Percentiles rank a stretch among this genome's conserved stretches.
Evolutionary conservation across 2,113 vertebrate species (phyloP).

Genomic region (Nicator chloris): DNA sequence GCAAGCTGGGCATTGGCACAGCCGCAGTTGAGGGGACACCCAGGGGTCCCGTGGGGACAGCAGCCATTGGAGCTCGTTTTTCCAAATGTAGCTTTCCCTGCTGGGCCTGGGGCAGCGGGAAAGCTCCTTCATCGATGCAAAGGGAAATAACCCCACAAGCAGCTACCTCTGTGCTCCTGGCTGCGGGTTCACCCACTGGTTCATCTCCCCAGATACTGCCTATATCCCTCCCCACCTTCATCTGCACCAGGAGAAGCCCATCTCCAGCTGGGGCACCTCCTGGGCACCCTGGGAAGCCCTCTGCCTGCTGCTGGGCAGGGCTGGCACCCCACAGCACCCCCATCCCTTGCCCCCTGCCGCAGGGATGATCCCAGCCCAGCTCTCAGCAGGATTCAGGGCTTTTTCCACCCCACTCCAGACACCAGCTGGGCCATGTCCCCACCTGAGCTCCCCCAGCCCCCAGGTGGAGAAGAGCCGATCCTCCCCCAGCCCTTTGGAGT

Average conservation of each 20-base stretch:
- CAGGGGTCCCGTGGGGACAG: not conserved
- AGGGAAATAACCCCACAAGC: not conserved
- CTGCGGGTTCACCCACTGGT: fast-evolving
- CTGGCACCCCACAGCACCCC: not conserved
- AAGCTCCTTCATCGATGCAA: not conserved
- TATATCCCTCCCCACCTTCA: not conserved
- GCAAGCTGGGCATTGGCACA: not conserved
- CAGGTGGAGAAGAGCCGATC: not conserved
- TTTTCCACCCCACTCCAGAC: not conserved
- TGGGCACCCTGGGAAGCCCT: not conserved
- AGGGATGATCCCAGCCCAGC: not conserved
- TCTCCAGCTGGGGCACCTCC: not conserved
- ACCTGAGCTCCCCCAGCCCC: not conserved
- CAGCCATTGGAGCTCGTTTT: not conserved
- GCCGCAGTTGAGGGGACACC: fast-evolving
- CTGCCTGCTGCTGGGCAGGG: not conserved
- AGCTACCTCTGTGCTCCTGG: not conserved
- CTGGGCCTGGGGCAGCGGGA: not conserved
- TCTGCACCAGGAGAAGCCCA: not conserved
- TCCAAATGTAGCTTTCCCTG: not conserved
- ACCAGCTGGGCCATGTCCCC: not conserved
- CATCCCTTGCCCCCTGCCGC: fast-evolving
- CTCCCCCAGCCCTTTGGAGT: not conserved
- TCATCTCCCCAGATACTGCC: not conserved
- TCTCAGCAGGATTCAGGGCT: not conserved